Conservation (phyloP, 2,888 invertebrate genomes). For the Drosophila aldrichi region DNA sequence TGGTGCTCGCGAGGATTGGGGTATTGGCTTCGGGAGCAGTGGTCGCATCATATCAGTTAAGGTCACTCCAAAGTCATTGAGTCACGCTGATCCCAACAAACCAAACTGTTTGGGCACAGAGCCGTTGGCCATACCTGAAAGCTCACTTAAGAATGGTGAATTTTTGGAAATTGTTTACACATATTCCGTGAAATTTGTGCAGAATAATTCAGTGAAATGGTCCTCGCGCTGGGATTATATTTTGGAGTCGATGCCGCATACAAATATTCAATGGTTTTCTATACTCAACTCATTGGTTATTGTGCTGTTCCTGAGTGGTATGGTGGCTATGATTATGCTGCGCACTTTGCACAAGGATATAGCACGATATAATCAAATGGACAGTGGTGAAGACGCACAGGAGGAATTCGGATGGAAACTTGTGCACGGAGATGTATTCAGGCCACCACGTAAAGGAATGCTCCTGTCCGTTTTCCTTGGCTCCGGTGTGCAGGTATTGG, state of each 20-base stretch:
- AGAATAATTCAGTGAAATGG: constrained; percentile 96
- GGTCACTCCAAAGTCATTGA: constrained; percentile 88
- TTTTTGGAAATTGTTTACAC: constrained; percentile 91
- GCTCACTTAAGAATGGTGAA: constrained; percentile 86
- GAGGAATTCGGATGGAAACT: constrained; percentile 96
- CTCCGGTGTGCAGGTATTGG: constrained; percentile 97
- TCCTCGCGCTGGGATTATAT: constrained; percentile 99
- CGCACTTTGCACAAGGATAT: constrained; percentile 99
- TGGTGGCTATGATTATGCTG: constrained; percentile 99
- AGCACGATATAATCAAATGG: constrained; percentile 98
- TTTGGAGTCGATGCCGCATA: constrained; percentile 98
- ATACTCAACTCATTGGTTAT: constrained; percentile 99
- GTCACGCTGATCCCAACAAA: constrained; percentile 86
- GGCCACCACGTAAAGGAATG: constrained; percentile 98
- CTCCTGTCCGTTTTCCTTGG: constrained; percentile 97
- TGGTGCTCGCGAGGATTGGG: constrained; percentile 95
- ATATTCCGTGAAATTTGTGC: constrained; percentile 93
- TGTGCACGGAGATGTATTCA: constrained; percentile 98
- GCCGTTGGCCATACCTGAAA: constrained; percentile 90
- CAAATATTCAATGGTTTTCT: constrained; percentile 99
- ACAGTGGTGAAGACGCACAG: constrained; percentile 95
- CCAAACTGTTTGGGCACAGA: constrained; percentile 86
- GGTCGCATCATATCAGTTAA: constrained; percentile 95
- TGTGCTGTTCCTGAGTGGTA: constrained; percentile 97
- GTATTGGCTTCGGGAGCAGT: constrained; percentile 90